Conservation (phyloP, 2,888 invertebrate species). For the Rotaria socialis region DNA sequence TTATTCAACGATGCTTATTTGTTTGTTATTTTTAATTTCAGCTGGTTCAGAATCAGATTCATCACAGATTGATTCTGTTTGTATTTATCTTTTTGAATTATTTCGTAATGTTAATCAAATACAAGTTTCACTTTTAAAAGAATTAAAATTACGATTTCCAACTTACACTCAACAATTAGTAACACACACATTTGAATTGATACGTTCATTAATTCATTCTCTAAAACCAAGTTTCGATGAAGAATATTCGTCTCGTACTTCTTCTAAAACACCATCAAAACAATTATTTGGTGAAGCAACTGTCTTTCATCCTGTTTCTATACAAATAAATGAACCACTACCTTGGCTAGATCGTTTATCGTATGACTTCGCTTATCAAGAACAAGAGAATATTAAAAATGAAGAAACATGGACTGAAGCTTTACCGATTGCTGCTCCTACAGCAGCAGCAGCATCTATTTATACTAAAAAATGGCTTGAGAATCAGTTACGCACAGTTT, state of each 20-base stretch:
- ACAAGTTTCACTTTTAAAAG: slow-evolving; percentile 2
- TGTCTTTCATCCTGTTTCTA: neutral
- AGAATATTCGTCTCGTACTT: neutral
- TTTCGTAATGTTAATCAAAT: slow-evolving; percentile 22
- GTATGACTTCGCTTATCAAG: neutral
- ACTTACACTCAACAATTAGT: neutral
- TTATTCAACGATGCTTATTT: neutral
- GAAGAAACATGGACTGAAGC: neutral
- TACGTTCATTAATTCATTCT: neutral
- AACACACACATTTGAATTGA: slow-evolving; percentile 8
- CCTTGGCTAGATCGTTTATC: slow-evolving; percentile 3
- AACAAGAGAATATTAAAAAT: neutral
- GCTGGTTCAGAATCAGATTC: neutral
- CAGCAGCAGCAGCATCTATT: neutral
- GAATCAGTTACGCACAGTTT: neutral
- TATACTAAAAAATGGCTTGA: slow-evolving; percentile 22
- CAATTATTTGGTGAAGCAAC: neutral
- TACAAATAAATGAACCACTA: neutral
- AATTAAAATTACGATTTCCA: slow-evolving; percentile 16
- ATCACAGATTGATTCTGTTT: neutral
- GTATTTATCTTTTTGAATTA: neutral
- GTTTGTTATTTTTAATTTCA: neutral
- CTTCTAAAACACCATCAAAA: neutral
- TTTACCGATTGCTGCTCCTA: neutral
- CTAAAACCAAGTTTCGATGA: neutral